Conservation (phyloP, 2,888 invertebrate species). For the Tetranychus truncatus region DNA sequence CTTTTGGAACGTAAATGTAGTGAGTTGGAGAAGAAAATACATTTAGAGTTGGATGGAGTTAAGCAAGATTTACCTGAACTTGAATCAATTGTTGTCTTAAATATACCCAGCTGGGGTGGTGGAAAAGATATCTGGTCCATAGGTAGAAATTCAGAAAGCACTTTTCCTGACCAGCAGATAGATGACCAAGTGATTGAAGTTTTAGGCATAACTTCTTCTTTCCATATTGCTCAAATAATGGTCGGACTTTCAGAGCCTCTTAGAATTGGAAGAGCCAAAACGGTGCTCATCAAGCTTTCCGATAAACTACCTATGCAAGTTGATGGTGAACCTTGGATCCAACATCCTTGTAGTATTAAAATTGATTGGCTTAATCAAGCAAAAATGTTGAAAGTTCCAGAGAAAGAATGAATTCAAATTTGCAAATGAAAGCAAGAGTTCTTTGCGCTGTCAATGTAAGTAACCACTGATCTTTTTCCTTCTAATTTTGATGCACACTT, state of each 20-base stretch:
- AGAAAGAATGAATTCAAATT: background rate
- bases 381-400: slow-evolving; percentile 33
- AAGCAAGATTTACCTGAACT: slow-evolving; percentile 55
- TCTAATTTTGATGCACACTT: no score
- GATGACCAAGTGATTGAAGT: slow-evolving; percentile 63
- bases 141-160: slow-evolving; percentile 26
- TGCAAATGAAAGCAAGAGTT: no score
- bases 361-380: slow-evolving; percentile 48
- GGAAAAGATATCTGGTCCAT: slow-evolving; percentile 70
- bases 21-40: slow-evolving; percentile 56
- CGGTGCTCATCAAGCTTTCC: slow-evolving; percentile 51
- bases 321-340: slow-evolving; percentile 78
- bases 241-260: slow-evolving; percentile 72
- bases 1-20: slow-evolving; percentile 67
- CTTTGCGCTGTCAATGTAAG: no score
- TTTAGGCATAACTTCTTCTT: slow-evolving; percentile 73
- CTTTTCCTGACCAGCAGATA: slow-evolving; percentile 26
- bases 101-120: slow-evolving; percentile 87
- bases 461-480: no score
- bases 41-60: slow-evolving; percentile 52
- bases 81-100: slow-evolving; percentile 72
- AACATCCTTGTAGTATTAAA: slow-evolving; percentile 50
- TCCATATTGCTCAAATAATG: slow-evolving; percentile 85
- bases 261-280: slow-evolving; percentile 62
- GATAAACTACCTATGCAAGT: slow-evolving; percentile 55